phyloP scores from a whole-genome alignment of 2,797 vertebrate genomes.

The Lepilemur septentrionalis region DNA sequence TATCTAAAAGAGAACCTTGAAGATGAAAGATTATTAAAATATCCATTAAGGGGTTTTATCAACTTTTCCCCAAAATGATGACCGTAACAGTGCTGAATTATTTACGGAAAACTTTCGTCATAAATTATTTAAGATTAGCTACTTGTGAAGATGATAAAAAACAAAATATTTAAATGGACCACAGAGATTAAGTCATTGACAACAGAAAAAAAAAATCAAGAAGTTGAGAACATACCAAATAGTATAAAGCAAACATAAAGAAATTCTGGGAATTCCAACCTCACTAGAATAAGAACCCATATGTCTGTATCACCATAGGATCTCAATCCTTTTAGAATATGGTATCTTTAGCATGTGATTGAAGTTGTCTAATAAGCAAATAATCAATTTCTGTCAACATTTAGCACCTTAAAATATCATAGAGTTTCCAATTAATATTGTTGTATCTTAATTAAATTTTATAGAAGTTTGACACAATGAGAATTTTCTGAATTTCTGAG shows the following conservation, averaged over 20 bases:
- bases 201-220: conserved; percentile 4
- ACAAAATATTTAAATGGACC: background rate
- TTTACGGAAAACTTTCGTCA: background rate
- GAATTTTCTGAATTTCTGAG: background rate
- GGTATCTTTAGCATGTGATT: background rate
- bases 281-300: background rate
- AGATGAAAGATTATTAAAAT: background rate
- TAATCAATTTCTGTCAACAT: background rate
- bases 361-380: background rate
- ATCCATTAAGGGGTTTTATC: background rate
- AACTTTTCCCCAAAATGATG: conserved; percentile 22
- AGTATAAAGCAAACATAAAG: background rate
- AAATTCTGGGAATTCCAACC: background rate
- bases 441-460: background rate
- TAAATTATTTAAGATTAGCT: conserved; percentile 10
- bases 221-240: background rate
- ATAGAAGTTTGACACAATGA: background rate
- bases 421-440: background rate
- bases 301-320: background rate
- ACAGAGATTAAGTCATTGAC: background rate
- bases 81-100: background rate
- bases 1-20: background rate
- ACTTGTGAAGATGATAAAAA: background rate
- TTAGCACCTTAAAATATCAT: background rate
- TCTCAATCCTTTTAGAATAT: background rate